phyloP scores from a whole-genome alignment of 2,113 vertebrate species.

The Ailuropoda melanoleuca region DNA sequence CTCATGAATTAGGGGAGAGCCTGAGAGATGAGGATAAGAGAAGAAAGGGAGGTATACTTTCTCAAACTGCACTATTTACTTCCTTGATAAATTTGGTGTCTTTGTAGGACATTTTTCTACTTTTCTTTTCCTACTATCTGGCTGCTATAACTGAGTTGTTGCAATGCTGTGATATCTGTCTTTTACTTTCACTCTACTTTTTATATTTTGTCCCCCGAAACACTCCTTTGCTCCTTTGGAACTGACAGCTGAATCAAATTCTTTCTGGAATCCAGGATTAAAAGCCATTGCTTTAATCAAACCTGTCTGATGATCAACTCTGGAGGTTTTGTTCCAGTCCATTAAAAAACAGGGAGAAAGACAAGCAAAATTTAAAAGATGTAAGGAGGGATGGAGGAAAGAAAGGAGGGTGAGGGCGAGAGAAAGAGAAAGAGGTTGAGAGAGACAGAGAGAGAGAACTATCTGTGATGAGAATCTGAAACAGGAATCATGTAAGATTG shows the following conservation, averaged over 20 bases:
- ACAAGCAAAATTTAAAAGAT: not conserved
- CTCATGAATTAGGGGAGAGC: not conserved
- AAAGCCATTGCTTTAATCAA: not conserved
- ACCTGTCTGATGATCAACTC: not conserved
- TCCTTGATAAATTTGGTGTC: not conserved
- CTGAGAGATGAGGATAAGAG: not conserved
- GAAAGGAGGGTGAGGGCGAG: accelerated
- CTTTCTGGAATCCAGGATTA: not conserved
- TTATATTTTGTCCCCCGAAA: not conserved
- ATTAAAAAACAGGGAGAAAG: not conserved
- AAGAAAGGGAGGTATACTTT: not conserved
- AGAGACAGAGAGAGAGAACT: not conserved
- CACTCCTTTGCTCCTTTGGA: not conserved
- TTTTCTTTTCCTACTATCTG: not conserved
- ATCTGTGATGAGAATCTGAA: slow-evolving; percentile 61
- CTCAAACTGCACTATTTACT: not conserved
- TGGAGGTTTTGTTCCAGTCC: not conserved
- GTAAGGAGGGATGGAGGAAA: not conserved
- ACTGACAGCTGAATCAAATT: not conserved
- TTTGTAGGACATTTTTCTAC: not conserved
- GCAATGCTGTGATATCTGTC: not conserved
- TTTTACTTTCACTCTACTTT: not conserved
- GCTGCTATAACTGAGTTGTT: not conserved
- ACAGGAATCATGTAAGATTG: slow-evolving; percentile 31
- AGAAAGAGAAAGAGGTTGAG: not conserved